These are phyloP conservation scores for Drosophila maculinotata DNA, from an alignment of 2,888 invertebrate species.

Conservation along the genomic window DNA sequence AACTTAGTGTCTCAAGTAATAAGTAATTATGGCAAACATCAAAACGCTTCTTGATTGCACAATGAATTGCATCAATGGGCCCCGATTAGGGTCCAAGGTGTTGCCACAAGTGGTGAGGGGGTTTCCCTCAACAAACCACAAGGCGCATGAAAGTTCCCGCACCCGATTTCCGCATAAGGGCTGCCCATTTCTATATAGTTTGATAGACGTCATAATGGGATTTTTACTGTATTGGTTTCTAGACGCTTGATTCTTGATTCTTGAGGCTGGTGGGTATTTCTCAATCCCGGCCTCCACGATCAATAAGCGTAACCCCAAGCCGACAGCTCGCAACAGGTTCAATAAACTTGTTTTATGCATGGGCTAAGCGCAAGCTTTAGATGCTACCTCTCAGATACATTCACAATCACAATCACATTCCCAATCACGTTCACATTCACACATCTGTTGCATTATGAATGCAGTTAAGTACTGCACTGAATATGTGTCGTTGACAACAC, in stretches of 20 bases:
- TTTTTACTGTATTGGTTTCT: background rate
- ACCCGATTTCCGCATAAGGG: constrained; percentile 29
- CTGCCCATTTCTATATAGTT: background rate
- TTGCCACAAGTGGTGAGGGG: background rate
- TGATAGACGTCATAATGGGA: constrained; percentile 2
- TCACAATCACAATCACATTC: background rate
- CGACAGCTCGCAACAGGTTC: constrained; percentile 66
- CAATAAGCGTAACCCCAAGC: constrained; percentile 29
- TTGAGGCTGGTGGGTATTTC: constrained; percentile 46
- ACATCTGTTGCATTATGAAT: constrained; percentile 32
- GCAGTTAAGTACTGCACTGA: background rate
- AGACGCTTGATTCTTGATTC: too few relatives aligned
- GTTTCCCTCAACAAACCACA: constrained; percentile 17
- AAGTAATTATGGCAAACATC: constrained; percentile 49
- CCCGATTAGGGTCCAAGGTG: too few relatives aligned
- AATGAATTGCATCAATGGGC: constrained; percentile 30
- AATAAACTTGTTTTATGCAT: constrained; percentile 70
- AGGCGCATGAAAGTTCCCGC: background rate
- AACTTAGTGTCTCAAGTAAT: constrained; percentile 30
- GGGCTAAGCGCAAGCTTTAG: constrained; percentile 28
- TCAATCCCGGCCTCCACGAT: constrained; percentile 40
- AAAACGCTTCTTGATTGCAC: constrained; percentile 34
- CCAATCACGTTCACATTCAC: constrained; percentile 1
- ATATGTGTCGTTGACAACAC: constrained; percentile 1
- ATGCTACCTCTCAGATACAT: constrained; percentile 14